Evolutionary conservation across 2,113 vertebrate genomes (phyloP).

Genomic region (Hypomesus transpacificus): DNA sequence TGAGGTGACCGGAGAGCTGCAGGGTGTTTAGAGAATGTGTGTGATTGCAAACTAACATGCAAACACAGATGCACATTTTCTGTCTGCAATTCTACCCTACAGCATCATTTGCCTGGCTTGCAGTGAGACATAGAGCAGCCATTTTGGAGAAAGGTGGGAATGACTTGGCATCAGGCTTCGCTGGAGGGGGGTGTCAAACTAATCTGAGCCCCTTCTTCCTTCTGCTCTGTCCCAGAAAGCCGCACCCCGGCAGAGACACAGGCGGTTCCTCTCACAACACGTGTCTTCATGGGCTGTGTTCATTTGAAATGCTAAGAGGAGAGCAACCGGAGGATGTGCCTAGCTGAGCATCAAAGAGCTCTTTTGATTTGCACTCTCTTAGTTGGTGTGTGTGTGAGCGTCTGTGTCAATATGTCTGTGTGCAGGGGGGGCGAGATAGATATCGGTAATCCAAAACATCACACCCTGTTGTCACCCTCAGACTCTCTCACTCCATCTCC

Average conservation of each 20-base stretch:
- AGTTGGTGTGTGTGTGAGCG: conserved; percentile 18
- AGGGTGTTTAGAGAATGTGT: too few species aligned
- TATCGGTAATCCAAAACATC: conserved; percentile 29
- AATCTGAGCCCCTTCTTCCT: conserved; percentile 36
- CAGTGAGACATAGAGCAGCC: not conserved
- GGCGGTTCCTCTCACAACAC: conserved; percentile 57
- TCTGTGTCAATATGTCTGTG: not conserved
- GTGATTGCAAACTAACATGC: too few species aligned
- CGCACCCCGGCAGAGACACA: conserved; percentile 57
- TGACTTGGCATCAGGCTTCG: conserved; percentile 35
- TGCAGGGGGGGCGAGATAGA: conserved; percentile 53
- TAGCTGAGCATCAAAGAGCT: conserved; percentile 63
- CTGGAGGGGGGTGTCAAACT: conserved; percentile 49
- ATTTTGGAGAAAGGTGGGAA: conserved; percentile 27
- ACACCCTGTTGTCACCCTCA: conserved; percentile 29
- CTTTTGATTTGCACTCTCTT: conserved; percentile 56
- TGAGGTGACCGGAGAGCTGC: too few species aligned
- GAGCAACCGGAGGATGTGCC: conserved; percentile 65
- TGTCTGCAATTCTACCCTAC: too few species aligned
- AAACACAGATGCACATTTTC: too few species aligned
- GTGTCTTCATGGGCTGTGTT: conserved; percentile 62
- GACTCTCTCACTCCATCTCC: conserved; percentile 39
- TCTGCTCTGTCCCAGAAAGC: conserved; percentile 46
- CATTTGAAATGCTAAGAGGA: conserved; percentile 74
- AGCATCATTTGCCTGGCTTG: too few species aligned